phyloP scores from a whole-genome alignment of 2,113 vertebrate genomes.

The Arenaria interpres region DNA sequence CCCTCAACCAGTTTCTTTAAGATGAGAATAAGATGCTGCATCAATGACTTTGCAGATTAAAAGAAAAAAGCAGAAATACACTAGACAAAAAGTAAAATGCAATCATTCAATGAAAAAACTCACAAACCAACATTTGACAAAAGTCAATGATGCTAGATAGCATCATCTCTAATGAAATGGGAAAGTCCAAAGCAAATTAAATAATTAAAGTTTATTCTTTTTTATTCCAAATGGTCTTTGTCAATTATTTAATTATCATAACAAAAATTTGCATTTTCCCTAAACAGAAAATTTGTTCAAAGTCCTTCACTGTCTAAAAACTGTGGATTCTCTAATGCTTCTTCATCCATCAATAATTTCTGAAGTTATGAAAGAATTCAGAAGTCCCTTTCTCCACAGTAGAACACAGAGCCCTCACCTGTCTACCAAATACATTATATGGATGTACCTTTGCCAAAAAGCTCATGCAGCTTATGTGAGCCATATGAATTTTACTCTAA shows the following conservation, averaged over 20 bases:
- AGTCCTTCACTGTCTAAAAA: background rate
- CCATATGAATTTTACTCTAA: slow-evolving; percentile 38
- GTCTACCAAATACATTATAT: background rate
- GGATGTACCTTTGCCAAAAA: background rate
- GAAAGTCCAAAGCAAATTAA: background rate
- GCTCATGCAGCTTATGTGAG: background rate
- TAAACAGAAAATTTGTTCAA: background rate
- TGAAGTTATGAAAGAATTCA: background rate
- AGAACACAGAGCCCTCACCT: background rate
- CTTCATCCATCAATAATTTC: background rate
- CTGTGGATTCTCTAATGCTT: background rate
- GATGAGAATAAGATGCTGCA: background rate
- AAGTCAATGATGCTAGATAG: background rate
- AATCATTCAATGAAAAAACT: background rate
- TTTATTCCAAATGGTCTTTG: background rate
- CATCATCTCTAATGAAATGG: background rate
- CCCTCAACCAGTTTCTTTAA: background rate
- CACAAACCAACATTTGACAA: background rate
- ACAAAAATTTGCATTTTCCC: background rate
- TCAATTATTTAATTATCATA: background rate
- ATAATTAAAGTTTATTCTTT: background rate
- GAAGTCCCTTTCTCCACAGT: background rate
- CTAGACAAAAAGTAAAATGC: background rate
- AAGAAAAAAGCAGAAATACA: background rate
- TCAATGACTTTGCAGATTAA: background rate